These are phyloP conservation scores for Dasypogon diadema DNA, from an alignment of 2,888 invertebrate genomes.

Conservation along the genomic window DNA sequence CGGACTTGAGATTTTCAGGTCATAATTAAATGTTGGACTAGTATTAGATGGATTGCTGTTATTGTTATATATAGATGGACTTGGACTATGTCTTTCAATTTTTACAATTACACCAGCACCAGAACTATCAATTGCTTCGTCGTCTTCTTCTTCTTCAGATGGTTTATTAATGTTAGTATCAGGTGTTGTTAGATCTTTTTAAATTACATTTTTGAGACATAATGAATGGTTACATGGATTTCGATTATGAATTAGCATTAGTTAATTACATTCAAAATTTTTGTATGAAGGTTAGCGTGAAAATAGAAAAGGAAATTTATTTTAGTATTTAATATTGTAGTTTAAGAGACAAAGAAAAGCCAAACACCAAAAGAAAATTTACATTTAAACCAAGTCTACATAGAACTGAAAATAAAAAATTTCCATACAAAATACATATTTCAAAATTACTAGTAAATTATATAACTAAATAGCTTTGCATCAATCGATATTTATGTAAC, in stretches of 20 bases:
- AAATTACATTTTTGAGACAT: neutral
- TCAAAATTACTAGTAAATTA: neutral
- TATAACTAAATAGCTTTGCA: too few species aligned
- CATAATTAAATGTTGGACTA: slow-evolving; percentile 62
- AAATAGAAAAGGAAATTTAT: slow-evolving; percentile 45
- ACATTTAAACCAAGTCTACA: slow-evolving; percentile 25
- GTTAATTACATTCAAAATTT: slow-evolving; percentile 24
- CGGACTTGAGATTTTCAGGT: slow-evolving; percentile 67
- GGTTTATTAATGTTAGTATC: slow-evolving; percentile 31
- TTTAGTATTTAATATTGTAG: slow-evolving; percentile 26
- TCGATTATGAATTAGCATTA: neutral
- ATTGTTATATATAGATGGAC: slow-evolving; percentile 53
- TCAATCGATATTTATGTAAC: too few species aligned
- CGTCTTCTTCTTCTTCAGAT: slow-evolving; percentile 28
- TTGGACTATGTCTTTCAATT: slow-evolving; percentile 55
- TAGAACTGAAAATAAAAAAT: slow-evolving; percentile 35
- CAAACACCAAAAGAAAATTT: slow-evolving; percentile 10
- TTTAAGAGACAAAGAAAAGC: neutral
- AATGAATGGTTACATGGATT: slow-evolving; percentile 2
- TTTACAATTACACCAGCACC: slow-evolving; percentile 53
- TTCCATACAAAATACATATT: slow-evolving; percentile 2
- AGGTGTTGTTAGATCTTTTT: slow-evolving; percentile 27
- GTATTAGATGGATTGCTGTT: slow-evolving; percentile 49
- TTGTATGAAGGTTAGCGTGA: slow-evolving; percentile 43
- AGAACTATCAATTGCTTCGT: slow-evolving; percentile 41